phyloP scores from a whole-genome alignment of 2,113 vertebrate genomes.

The Capricornis sumatraensis region DNA sequence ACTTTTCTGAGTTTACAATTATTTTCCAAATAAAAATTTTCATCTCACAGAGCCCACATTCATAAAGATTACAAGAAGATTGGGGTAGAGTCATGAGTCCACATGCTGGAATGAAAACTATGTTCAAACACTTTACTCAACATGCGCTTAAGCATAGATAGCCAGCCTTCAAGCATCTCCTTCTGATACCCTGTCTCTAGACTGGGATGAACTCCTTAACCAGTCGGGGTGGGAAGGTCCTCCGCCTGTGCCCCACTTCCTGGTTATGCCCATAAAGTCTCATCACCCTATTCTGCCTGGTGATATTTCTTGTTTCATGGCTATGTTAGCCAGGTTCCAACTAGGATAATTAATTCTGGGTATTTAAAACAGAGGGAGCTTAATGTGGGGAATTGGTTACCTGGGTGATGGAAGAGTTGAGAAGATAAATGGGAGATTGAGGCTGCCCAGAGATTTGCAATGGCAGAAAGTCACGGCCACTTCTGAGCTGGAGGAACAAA shows the following conservation, averaged over 20 bases:
- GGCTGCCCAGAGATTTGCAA: background rate
- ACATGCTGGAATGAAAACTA: background rate
- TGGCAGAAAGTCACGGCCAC: background rate
- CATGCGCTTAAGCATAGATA: background rate
- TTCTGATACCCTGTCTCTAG: background rate
- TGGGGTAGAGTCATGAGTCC: background rate
- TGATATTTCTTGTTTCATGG: background rate
- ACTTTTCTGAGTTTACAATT: background rate
- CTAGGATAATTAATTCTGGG: background rate
- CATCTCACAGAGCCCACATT: background rate
- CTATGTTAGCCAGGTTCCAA: background rate
- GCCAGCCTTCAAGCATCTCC: background rate
- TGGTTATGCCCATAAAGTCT: background rate
- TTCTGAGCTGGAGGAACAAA: background rate
- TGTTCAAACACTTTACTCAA: background rate
- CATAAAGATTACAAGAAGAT: background rate
- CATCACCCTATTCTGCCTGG: background rate
- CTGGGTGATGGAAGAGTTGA: background rate
- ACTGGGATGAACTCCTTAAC: background rate
- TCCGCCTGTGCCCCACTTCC: background rate
- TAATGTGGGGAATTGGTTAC: background rate
- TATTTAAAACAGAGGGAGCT: background rate
- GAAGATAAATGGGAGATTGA: background rate
- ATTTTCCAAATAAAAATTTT: background rate
- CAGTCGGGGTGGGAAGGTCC: too few species aligned